A percentile compares a stretch with the other conserved stretches of the same genome.
These are phyloP conservation scores for Scaptomyza reducta DNA, from an alignment of 2,888 invertebrate genomes.

Conservation along the genomic window DNA sequence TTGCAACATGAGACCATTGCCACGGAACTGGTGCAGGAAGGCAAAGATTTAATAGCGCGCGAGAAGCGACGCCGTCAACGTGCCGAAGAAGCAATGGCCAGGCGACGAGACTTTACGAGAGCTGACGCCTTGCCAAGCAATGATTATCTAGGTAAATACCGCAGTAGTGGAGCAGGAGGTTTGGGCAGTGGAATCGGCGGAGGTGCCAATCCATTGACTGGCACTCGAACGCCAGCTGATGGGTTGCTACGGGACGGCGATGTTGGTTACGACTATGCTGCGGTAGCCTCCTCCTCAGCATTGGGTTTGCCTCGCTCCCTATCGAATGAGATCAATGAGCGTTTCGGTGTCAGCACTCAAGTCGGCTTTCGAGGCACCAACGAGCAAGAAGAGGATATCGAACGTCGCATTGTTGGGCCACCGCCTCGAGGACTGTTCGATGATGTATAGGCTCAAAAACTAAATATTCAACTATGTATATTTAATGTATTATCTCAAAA, in stretches of 20 bases:
- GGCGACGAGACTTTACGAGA: slow-evolving; percentile 85
- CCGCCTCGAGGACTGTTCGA: slow-evolving; percentile 93
- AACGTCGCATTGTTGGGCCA: slow-evolving; percentile 86
- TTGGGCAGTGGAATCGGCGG: slow-evolving; percentile 9
- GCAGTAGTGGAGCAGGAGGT: slow-evolving; percentile 45
- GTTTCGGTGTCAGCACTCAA: slow-evolving; percentile 88
- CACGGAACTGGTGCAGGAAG: slow-evolving; percentile 96
- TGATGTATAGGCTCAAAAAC: slow-evolving; percentile 87
- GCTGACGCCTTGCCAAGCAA: slow-evolving; percentile 55
- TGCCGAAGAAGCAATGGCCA: slow-evolving; percentile 90
- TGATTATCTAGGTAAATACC: slow-evolving; percentile 77
- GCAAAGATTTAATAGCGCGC: slow-evolving; percentile 94
- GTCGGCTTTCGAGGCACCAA: slow-evolving; percentile 82
- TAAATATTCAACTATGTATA: slow-evolving; percentile 4
- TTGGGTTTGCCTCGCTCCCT: slow-evolving; percentile 82
- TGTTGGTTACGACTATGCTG: slow-evolving; percentile 88
- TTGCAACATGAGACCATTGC: slow-evolving; percentile 97
- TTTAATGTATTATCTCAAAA: slow-evolving; percentile 35
- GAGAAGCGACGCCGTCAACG: slow-evolving; percentile 93
- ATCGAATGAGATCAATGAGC: slow-evolving; percentile 87
- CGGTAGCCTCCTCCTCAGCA: slow-evolving; percentile 84
- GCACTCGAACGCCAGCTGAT: slow-evolving; percentile 79
- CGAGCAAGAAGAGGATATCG: slow-evolving; percentile 74
- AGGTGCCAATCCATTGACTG: slow-evolving; percentile 20
- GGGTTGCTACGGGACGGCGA: slow-evolving; percentile 92